Percentiles rank a stretch among this genome's conserved stretches.
These are phyloP conservation scores for Torymus texanus DNA, from an alignment of 2,888 invertebrate genomes.

Conservation along the genomic window DNA sequence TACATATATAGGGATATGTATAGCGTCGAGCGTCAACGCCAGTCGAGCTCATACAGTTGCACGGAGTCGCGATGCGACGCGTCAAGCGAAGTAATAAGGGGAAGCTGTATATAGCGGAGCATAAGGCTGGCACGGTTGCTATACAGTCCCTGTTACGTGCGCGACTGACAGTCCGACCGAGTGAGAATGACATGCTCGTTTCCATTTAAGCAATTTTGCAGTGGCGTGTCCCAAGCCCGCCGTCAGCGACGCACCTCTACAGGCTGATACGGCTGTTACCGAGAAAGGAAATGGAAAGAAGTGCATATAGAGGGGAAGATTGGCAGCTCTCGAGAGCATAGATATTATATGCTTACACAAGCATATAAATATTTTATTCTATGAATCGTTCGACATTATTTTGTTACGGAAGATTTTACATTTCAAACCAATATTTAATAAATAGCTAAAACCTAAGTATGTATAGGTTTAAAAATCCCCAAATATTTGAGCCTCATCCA, in stretches of 20 bases:
- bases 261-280: background rate
- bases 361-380: too few relatives aligned
- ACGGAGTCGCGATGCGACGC: conserved; percentile 8
- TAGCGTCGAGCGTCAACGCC: conserved; percentile 28
- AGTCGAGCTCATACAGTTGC: conserved; percentile 38
- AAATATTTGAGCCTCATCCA: too few relatives aligned
- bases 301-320: background rate
- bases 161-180: conserved; percentile 63
- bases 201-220: conserved; percentile 67
- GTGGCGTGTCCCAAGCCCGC: conserved; percentile 58
- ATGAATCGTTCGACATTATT: too few relatives aligned
- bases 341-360: too few relatives aligned
- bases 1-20: too few relatives aligned
- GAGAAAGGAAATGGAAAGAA: background rate
- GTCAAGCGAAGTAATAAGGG: conserved; percentile 32
- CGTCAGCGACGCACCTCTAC: too few relatives aligned
- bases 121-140: too few relatives aligned
- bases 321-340: too few relatives aligned
- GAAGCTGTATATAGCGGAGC: background rate
- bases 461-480: too few relatives aligned
- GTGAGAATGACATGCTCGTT: conserved; percentile 67
- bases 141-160: background rate
- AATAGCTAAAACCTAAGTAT: too few relatives aligned
- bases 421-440: too few relatives aligned
- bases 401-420: too few relatives aligned